Conservation (phyloP, 2,113 vertebrate species). For the Bujurquina vittata region DNA sequence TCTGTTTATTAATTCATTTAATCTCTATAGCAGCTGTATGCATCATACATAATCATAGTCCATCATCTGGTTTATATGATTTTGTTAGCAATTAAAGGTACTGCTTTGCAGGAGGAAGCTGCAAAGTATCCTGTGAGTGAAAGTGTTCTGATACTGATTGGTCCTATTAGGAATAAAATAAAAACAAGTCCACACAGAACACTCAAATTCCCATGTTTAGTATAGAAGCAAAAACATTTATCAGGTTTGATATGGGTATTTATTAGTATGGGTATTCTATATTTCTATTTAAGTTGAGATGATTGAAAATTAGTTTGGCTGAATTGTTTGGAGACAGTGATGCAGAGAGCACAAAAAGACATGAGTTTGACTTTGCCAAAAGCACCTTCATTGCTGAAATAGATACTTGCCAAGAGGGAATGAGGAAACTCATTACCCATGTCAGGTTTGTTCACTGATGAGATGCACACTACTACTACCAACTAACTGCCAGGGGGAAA, state of each 20-base stretch:
- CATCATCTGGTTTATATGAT: neutral
- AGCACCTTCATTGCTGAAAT: constrained; percentile 51
- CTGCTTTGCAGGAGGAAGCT: neutral
- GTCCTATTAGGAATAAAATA: neutral
- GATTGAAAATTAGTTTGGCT: neutral
- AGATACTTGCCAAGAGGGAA: constrained; percentile 47
- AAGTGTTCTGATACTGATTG: neutral
- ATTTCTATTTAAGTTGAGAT: neutral
- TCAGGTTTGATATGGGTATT: neutral
- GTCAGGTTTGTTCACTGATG: constrained; percentile 70
- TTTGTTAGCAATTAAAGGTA: neutral
- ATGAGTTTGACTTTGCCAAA: constrained; percentile 59
- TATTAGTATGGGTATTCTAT: neutral
- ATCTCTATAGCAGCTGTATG: neutral
- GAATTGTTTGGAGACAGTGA: constrained; percentile 14
- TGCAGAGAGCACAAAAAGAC: constrained; percentile 8
- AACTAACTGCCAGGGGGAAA: constrained; percentile 31
- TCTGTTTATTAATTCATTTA: neutral
- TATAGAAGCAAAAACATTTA: neutral
- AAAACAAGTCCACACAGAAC: neutral
- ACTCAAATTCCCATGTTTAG: neutral
- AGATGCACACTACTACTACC: constrained; percentile 40
- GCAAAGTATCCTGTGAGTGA: neutral
- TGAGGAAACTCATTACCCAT: constrained; percentile 69
- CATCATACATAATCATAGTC: neutral